A percentile compares a stretch with the other conserved stretches of the same genome.
Evolutionary conservation across 2,888 invertebrate species (phyloP).

Genomic region (Drosophila sordidula): DNA sequence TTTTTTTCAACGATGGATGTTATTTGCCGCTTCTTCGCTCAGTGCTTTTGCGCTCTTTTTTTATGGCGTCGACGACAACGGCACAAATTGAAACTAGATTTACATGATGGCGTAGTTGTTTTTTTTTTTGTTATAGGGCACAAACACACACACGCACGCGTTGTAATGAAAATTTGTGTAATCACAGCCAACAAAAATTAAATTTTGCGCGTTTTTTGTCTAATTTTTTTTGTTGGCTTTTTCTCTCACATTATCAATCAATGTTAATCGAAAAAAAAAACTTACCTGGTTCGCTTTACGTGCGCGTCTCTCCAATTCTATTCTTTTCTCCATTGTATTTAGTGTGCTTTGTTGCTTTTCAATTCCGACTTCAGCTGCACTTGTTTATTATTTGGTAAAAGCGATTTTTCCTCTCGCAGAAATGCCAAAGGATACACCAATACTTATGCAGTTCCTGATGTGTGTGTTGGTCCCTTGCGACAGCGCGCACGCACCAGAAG

Average conservation of each 20-base stretch:
- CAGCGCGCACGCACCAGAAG: conserved; percentile 76
- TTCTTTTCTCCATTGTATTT: conserved; percentile 94
- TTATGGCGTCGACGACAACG: conserved; percentile 57
- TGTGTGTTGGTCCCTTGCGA: conserved; percentile 69
- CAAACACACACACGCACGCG: conserved; percentile 24
- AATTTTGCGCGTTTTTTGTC: conserved; percentile 60
- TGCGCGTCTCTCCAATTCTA: conserved; percentile 97
- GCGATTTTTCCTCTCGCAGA: conserved; percentile 58
- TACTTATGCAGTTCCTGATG: conserved; percentile 34
- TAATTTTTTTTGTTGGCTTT: conserved; percentile 7
- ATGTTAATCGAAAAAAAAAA: conserved; percentile 19
- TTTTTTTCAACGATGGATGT: conserved; percentile 50
- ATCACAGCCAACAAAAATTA: conserved; percentile 29
- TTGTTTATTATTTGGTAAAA: conserved; percentile 62
- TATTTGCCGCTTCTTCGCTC: conserved; percentile 44
- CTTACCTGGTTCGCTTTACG: conserved; percentile 95
- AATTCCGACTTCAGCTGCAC: conserved; percentile 40
- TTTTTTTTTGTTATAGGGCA: conserved; percentile 42
- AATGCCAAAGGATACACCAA: conserved; percentile 71
- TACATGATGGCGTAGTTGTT: conserved; percentile 69
- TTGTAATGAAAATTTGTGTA: conserved; percentile 50
- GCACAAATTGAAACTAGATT: conserved; percentile 72
- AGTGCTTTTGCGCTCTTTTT: conserved; percentile 56
- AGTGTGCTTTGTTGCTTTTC: conserved; percentile 33
- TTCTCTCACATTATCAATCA: conserved; percentile 26